Evolutionary conservation across 2,888 invertebrate species (phyloP).

Genomic region (Hemaris fuciformis): DNA sequence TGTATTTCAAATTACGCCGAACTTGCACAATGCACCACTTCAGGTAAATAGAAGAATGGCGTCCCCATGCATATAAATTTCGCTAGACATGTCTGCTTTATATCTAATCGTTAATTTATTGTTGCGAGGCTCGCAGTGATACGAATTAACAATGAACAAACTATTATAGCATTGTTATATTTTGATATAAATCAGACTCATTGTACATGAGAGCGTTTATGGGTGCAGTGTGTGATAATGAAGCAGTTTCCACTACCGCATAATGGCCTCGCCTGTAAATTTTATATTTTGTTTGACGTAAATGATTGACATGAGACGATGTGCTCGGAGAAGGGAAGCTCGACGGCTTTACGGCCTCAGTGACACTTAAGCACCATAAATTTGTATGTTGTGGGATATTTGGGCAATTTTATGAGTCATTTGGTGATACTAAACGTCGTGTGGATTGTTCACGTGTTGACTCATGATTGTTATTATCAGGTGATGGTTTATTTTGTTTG

Average conservation of each 20-base stretch:
- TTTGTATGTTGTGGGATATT: slow-evolving; percentile 76
- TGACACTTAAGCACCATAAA: slow-evolving; percentile 66
- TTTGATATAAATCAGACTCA: slow-evolving; percentile 59
- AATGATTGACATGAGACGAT: slow-evolving; percentile 75
- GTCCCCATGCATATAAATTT: slow-evolving; percentile 66
- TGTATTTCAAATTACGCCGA: slow-evolving; percentile 65
- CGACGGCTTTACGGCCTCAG: slow-evolving; percentile 67
- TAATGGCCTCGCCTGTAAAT: slow-evolving; percentile 68
- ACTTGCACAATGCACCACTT: slow-evolving; percentile 53
- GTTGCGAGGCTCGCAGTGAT: slow-evolving; percentile 66
- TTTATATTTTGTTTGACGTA: slow-evolving; percentile 81
- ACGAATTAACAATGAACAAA: slow-evolving; percentile 75
- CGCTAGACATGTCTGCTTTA: slow-evolving; percentile 63
- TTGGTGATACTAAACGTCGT: slow-evolving; percentile 68
- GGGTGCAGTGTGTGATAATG: slow-evolving; percentile 67
- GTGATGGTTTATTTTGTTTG: slow-evolving; percentile 18
- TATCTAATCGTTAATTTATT: slow-evolving; percentile 79
- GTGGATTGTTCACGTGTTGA: slow-evolving; percentile 51
- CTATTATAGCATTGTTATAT: slow-evolving; percentile 68
- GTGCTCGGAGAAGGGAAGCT: slow-evolving; percentile 40
- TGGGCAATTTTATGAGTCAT: slow-evolving; percentile 78
- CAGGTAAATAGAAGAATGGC: slow-evolving; percentile 75
- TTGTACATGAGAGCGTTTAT: slow-evolving; percentile 65
- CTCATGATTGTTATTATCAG: slow-evolving; percentile 39
- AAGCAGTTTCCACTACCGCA: slow-evolving; percentile 69